phyloP scores from a whole-genome alignment of 2,797 vertebrate genomes.

The Pristis pectinata region DNA sequence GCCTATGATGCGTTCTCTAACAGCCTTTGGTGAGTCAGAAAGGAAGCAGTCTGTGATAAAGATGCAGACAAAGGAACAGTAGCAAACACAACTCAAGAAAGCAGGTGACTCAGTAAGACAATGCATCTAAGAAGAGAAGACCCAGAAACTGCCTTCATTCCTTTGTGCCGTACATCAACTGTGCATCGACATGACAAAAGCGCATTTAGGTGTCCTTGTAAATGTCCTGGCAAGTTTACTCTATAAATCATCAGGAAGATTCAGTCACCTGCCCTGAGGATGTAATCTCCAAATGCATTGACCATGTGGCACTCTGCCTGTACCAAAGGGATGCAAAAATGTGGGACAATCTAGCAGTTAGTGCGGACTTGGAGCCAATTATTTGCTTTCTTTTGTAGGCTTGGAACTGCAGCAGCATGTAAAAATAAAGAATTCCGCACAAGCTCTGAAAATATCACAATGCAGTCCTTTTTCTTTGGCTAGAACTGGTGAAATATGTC shows the following conservation, averaged over 20 bases:
- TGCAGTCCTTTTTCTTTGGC: not conserved
- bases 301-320: not conserved
- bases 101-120: not conserved
- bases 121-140: not conserved
- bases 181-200: not conserved
- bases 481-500: not conserved
- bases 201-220: constrained; percentile 30
- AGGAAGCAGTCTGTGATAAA: not conserved
- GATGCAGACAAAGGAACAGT: not conserved
- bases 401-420: not conserved
- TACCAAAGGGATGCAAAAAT: constrained; percentile 7
- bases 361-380: not conserved
- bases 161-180: not conserved
- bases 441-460: not conserved
- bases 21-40: too few relatives aligned
- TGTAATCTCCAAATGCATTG: constrained; percentile 12
- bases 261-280: constrained; percentile 30
- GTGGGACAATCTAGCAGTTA: not conserved
- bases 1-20: not conserved
- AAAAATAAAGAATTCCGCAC: not conserved
- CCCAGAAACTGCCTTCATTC: constrained; percentile 10
- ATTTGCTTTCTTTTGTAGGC: not conserved
- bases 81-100: not conserved
- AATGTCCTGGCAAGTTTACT: constrained; percentile 28
- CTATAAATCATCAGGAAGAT: constrained; percentile 35